Evolutionary conservation across 1,140 invertebrate species (phyloP).

Genomic region (Drosophila pseudoobscura): DNA sequence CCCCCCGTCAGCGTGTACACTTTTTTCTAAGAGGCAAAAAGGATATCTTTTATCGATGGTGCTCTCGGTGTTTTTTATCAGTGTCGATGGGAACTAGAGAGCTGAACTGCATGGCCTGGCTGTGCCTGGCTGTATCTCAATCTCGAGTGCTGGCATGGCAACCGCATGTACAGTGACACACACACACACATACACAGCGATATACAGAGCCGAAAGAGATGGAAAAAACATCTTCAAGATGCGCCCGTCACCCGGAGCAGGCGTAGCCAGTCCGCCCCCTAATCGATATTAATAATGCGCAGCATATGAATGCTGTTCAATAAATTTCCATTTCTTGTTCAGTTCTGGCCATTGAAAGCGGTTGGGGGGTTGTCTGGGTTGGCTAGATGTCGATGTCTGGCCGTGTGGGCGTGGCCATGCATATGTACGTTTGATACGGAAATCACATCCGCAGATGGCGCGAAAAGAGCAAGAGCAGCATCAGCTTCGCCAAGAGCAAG

Average conservation of each 20-base stretch:
- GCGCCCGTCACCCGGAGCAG: slow-evolving; percentile 44
- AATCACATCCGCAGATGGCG: background rate
- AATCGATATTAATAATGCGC: slow-evolving; percentile 79
- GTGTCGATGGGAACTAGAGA: slow-evolving; percentile 28
- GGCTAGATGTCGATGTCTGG: too few species aligned
- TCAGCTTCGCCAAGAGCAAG: slow-evolving; percentile 7
- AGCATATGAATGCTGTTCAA: slow-evolving; percentile 74
- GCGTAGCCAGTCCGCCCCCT: slow-evolving; percentile 23
- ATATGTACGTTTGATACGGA: background rate
- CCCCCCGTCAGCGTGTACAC: slow-evolving; percentile 16
- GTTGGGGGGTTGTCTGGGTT: background rate
- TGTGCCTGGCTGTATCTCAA: slow-evolving; percentile 40
- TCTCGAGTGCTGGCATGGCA: slow-evolving; percentile 24
- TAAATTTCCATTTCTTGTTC: slow-evolving; percentile 68
- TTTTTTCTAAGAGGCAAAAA: slow-evolving; percentile 22
- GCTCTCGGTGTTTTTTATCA: slow-evolving; percentile 26
- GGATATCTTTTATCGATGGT: slow-evolving; percentile 12
- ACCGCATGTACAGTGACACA: slow-evolving; percentile 5
- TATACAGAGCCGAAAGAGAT: background rate
- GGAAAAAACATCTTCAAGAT: slow-evolving; percentile 22
- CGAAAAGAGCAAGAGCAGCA: background rate
- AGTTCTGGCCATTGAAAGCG: slow-evolving; percentile 48
- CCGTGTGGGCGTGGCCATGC: slow-evolving; percentile 2
- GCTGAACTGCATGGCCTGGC: slow-evolving; percentile 39
- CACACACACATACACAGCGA: background rate